Evolutionary conservation across 2,888 invertebrate genomes (phyloP), one percentile per base, ranked within the genome.

Genomic region (Bellardia pandia): DNA sequence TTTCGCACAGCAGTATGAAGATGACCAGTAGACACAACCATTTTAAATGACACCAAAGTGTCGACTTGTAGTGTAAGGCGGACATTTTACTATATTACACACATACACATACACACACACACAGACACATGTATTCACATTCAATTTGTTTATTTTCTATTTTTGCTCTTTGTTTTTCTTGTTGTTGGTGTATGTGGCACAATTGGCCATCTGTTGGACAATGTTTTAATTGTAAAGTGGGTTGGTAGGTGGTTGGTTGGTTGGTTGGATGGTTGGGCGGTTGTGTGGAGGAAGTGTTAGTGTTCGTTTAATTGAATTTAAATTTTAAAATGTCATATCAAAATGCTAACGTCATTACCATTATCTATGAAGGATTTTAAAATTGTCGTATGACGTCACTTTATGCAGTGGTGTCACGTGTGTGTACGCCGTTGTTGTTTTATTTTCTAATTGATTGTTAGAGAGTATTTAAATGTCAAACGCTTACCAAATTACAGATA

Each of bases 1-100:
- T 92, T 81, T 91, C 92, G 89, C 92, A 92, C 64, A 92, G 88
- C 14, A 92, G 79, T 23, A 92, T 82, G n/a, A 92, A 89, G 14
- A 91, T 88, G 37, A 91, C 16, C 23, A 92, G 89, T 14, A 92
- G 87, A 79, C 91, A 92, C 42, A 92, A 84, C 69, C 90, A 89
- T 88, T 92, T 92, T 83, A 91, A 90, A 78, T 91, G 89, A 78
- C 88, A 89, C 91, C 91, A 91, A 76, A 89, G 90, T 88, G 89
- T 88, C 23, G 78, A 82, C 7, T 78, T 87, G 62, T 83, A 83
- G 23, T 64, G 74, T 37, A 81, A 42, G 14, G 53, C 58, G 7
- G 78, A 72, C 87, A 87, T 87, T 60, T 68, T 69, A 45, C 4
- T 71, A 9, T 45, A 53, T 71, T 40, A 51, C 6, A n/a, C 9